A percentile compares a stretch with the other conserved stretches of the same genome.
Evolutionary conservation across 2,113 vertebrate species (phyloP).

Genomic region (Esox niger): DNA sequence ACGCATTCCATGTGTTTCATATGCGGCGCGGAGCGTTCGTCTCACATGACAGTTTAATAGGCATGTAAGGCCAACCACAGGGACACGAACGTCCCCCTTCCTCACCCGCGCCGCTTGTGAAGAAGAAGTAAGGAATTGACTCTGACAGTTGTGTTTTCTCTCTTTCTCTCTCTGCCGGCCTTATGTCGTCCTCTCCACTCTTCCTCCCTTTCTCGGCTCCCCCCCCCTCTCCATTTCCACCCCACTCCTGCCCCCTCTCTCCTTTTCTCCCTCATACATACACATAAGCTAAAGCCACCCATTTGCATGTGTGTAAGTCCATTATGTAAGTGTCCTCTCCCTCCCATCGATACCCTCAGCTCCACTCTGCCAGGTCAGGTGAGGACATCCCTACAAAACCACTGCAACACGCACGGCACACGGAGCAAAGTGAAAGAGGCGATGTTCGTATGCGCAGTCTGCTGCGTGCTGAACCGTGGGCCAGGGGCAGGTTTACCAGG

Average conservation of each 20-base stretch:
- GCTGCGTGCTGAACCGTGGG: constrained; percentile 14
- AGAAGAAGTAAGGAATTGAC: constrained; percentile 33
- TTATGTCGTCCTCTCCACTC: not conserved
- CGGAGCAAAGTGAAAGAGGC: not conserved
- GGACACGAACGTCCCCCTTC: not conserved
- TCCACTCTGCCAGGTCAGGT: constrained; percentile 62
- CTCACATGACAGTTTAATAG: constrained; percentile 33
- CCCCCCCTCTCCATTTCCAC: constrained; percentile 7
- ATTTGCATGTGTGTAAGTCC: constrained; percentile 43
- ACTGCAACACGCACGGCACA: too few relatives aligned
- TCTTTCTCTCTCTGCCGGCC: constrained; percentile 4
- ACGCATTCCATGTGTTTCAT: not conserved
- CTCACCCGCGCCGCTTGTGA: constrained; percentile 18
- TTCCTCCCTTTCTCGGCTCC: not conserved
- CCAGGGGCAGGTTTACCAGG: not conserved
- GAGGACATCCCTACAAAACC: too few relatives aligned
- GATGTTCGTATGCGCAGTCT: constrained; percentile 16
- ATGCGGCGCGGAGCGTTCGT: not conserved
- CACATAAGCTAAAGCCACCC: constrained; percentile 30
- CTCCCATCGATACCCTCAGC: constrained; percentile 45
- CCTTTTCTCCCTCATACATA: constrained; percentile 4
- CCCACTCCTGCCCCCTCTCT: not conserved
- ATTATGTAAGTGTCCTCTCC: constrained; percentile 61
- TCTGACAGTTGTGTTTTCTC: constrained; percentile 33
- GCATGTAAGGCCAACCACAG: constrained; percentile 25